Evolutionary conservation across 35 echinoderm and acorn worm species (phyloP), one percentile per base, ranked within the genome.

Genomic region (Ptychodera flava): DNA sequence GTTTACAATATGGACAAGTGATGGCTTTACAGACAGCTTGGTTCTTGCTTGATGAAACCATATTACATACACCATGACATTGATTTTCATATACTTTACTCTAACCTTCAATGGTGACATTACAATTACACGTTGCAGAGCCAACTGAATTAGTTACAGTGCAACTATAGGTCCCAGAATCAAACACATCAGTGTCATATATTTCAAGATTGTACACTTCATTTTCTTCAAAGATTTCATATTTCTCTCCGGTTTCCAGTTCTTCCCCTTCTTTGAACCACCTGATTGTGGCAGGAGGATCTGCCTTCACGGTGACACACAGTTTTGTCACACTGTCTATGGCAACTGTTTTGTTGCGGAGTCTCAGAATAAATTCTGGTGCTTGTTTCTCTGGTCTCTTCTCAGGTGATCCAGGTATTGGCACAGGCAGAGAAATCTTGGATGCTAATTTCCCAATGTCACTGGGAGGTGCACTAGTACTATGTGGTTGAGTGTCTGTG

Each of bases 71-170:
- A n/a, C n/a, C n/a, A n/a, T n/a, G n/a, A n/a, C n/a, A n/a, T n/a
- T n/a, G n/a, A n/a, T n/a, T n/a, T n/a, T n/a, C n/a, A n/a, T n/a
- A 64, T 22, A 64, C 45, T 12, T 64, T 64, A 64, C 45, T 64
- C 45, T 87, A 79, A 87, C 86, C 79, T 78, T 87, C 86, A 28
- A 87, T 78, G 0, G 86, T 87, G 28, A 87, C 76, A 28, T 16
- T 80, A 1, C 76, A 28, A 33, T 79, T 78, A 28, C 33, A 76
- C 1, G 35, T 6, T 35, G 37, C 45, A 6, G 45, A 64, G 45
- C 45, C 45, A 6, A 64, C 45, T 64, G 45, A 64, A 64, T 64
- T 64, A 6, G 45, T 64, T 64, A 22, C 45, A 12, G 22, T 64
- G 45, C 45, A 64, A 64, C 45, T 64, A 64, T 64, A 64, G 22